Evolutionary conservation across 2,888 invertebrate species (phyloP).

Genomic region (Drosophila barbarae): DNA sequence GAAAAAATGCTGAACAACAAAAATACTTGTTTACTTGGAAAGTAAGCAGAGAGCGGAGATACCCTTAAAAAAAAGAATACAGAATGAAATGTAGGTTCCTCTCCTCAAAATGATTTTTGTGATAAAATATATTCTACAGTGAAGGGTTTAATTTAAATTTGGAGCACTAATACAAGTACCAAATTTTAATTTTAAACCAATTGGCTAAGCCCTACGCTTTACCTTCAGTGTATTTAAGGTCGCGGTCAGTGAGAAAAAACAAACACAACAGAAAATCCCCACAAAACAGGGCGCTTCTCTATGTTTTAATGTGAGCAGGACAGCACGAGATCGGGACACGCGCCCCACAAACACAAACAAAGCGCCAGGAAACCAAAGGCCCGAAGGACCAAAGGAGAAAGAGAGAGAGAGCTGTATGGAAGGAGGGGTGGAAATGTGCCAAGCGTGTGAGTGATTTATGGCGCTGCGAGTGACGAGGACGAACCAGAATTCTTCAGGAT

Average conservation of each 20-base stretch:
- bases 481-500: constrained; percentile 78
- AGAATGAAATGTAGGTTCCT: too few species aligned
- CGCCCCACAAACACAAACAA: constrained; percentile 45
- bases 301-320: constrained; percentile 53
- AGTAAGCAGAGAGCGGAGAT: not conserved
- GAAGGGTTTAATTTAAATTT: not conserved
- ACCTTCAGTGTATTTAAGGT: constrained; percentile 32
- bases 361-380: constrained; percentile 25
- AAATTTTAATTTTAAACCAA: too few species aligned
- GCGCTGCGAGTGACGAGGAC: constrained; percentile 78
- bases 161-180: too few species aligned
- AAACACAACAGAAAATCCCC: constrained; percentile 13
- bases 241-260: constrained; percentile 43
- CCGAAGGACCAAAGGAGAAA: not conserved
- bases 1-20: constrained; percentile 38
- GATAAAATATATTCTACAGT: not conserved
- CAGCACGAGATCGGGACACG: constrained; percentile 49
- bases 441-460: constrained; percentile 78
- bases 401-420: constrained; percentile 1
- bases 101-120: not conserved
- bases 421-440: constrained; percentile 60
- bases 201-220: not conserved
- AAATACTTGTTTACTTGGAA: constrained; percentile 7
- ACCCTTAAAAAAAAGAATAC: not conserved
- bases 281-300: constrained; percentile 53